Conservation (phyloP, 2,888 invertebrate genomes). For the Euplexia lucipara region DNA sequence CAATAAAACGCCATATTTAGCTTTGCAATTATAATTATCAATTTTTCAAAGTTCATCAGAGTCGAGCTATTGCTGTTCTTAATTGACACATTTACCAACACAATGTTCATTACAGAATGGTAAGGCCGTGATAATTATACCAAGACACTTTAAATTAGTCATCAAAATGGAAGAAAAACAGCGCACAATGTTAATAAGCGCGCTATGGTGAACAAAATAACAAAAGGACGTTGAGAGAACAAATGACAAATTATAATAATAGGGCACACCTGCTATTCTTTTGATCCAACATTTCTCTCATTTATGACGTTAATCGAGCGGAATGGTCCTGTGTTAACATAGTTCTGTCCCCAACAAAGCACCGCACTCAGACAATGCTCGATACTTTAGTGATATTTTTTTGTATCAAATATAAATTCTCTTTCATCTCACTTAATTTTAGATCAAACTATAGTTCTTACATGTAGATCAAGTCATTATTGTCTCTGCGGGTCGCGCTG, state of each 20-base stretch:
- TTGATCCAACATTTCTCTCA: constrained; percentile 90
- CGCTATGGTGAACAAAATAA: constrained; percentile 76
- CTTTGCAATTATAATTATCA: constrained; percentile 54
- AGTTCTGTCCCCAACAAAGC: constrained; percentile 87
- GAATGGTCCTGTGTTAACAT: constrained; percentile 86
- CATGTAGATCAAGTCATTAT: constrained; percentile 89
- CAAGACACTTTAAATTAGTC: constrained; percentile 70
- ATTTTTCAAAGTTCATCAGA: constrained; percentile 51
- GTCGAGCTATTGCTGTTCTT: constrained; percentile 48
- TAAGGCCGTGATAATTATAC: constrained; percentile 62
- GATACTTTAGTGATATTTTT: constrained; percentile 88
- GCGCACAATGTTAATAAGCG: constrained; percentile 77
- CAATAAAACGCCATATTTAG: constrained; percentile 46
- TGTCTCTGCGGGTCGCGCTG: constrained; percentile 81
- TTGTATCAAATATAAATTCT: constrained; percentile 87
- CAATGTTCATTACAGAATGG: constrained; percentile 58
- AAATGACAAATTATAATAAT: constrained; percentile 90
- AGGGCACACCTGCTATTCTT: constrained; percentile 90
- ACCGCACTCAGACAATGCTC: constrained; percentile 84
- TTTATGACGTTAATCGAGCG: constrained; percentile 90
- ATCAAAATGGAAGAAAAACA: constrained; percentile 69
- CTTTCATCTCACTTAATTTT: constrained; percentile 90
- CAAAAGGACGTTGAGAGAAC: constrained; percentile 82
- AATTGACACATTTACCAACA: constrained; percentile 69
- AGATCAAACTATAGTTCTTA: constrained; percentile 89